Evolutionary conservation across 2,797 vertebrate species (phyloP), one percentile per base, ranked within the genome.

Genomic region (Muscicapa striata): DNA sequence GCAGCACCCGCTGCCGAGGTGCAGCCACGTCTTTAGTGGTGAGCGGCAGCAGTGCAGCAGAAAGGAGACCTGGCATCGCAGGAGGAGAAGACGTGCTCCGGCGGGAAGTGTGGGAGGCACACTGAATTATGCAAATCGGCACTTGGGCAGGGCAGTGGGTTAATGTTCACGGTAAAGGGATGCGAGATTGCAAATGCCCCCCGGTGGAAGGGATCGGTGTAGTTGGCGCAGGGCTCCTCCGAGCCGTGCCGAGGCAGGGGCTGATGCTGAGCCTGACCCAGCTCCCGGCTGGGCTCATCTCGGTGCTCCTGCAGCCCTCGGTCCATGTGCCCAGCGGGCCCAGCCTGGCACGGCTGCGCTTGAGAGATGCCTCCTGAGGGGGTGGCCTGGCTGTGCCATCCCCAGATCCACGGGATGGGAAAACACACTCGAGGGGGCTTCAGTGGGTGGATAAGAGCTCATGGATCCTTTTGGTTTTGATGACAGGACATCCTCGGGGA

Each of bases 231-330:
- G 54, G 38, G 38, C 36, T 73, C 6, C 41, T 48, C 9, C 0
- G 3, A n/a, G 34, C 43, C 13, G 1, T 0, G 2, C 59, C 11
- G 43, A 30, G 43, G 29, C 19, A 1, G 2, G 27, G 66, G 20
- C n/a, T 34, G 61, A 20, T n/a, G 74, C 46, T 1, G 6, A 62
- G 26, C 36, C 22, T 0, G 15, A 45, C 22, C 17, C 9, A 5
- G 30, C 0, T 1, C 15, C 0, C 1, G 6, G 30, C 36, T 40
- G 34, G 41, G 34, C 38, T 79, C 1, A 0, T 32, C n/a, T 38
- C 0, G 3, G 12, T 4, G 7, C 17, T n/a, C 34, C 34, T 20
- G 36, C 51, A 32, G 61, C 1, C 0, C 21, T 27, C 1, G 0
- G 17, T 32, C 27, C 6, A 0, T 11, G 15, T 23, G 21, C 49